phyloP scores from a whole-genome alignment of 2,888 invertebrate genomes.

The Chrysolina americana region DNA sequence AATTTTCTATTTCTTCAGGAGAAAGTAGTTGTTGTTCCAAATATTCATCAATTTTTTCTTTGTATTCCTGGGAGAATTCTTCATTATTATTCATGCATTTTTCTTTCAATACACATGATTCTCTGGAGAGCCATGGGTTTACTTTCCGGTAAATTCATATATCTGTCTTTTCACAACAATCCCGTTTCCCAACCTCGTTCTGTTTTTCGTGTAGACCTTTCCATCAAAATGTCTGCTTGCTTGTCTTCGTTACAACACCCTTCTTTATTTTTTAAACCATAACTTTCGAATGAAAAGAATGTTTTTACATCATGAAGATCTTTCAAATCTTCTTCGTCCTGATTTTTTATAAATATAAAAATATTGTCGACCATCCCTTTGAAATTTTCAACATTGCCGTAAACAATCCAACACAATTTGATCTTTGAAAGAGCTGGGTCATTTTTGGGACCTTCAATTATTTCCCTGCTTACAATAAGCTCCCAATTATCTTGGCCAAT shows the following conservation, averaged over 20 bases:
- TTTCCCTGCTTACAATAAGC: neutral
- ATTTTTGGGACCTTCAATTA: slow-evolving; percentile 11
- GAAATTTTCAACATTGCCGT: neutral
- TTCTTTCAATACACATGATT: too few species aligned
- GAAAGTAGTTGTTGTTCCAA: neutral
- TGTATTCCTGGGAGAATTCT: neutral
- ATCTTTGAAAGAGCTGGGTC: neutral
- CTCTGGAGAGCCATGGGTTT: too few species aligned
- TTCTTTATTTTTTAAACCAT: neutral
- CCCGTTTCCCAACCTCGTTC: too few species aligned
- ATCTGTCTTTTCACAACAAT: too few species aligned
- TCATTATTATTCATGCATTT: neutral
- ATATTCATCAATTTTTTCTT: neutral
- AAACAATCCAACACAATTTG: slow-evolving; percentile 1
- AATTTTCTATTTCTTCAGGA: too few species aligned
- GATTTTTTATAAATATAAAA: too few species aligned
- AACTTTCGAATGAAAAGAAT: neutral
- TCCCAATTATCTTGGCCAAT: neutral
- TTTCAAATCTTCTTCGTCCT: slow-evolving; percentile 13
- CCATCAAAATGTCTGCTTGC: neutral
- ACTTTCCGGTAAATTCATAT: too few species aligned
- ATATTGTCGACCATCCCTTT: neutral
- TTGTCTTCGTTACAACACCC: neutral
- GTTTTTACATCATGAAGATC: neutral
- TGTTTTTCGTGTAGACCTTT: neutral